Percentiles rank a stretch among this genome's conserved stretches.
These are phyloP conservation scores for Falco peregrinus DNA, from an alignment of 2,797 vertebrate genomes.

Conservation along the genomic window DNA sequence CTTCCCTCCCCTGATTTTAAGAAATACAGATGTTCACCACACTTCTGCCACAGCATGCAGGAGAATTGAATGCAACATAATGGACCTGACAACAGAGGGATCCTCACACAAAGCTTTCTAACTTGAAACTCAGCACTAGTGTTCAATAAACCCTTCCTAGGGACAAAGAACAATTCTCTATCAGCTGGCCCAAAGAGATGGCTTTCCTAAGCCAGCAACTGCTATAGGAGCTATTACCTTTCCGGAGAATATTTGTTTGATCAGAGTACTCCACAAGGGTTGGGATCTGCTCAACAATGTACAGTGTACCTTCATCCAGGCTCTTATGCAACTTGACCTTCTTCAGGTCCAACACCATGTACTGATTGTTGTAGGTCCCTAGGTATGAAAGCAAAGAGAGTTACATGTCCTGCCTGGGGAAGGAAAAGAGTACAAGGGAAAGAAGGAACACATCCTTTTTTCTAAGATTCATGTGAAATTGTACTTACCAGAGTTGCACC, in stretches of 20 bases:
- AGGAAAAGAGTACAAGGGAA: background rate
- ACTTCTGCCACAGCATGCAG: background rate
- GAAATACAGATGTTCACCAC: background rate
- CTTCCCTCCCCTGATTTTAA: background rate
- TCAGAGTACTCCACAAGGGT: conserved; percentile 89
- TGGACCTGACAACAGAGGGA: background rate
- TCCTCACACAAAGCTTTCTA: background rate
- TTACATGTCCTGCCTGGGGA: background rate
- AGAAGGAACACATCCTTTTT: background rate
- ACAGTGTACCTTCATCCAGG: conserved; percentile 83
- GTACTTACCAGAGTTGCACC: conserved; percentile 86
- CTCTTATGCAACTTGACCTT: conserved; percentile 81
- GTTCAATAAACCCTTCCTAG: background rate
- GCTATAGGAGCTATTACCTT: conserved; percentile 74
- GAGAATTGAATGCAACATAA: background rate
- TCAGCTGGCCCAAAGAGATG: background rate
- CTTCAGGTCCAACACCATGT: conserved; percentile 91
- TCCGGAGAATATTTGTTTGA: conserved; percentile 86
- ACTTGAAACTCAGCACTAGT: background rate
- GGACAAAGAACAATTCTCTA: background rate
- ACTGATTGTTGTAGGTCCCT: conserved; percentile 96
- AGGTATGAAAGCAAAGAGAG: background rate
- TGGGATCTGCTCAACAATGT: conserved; percentile 92
- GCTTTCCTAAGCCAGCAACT: background rate
- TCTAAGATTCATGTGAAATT: background rate